Percentiles rank a stretch among this genome's conserved stretches.
Evolutionary conservation across 2,888 invertebrate species (phyloP).

Genomic region (Watsonalla binaria): DNA sequence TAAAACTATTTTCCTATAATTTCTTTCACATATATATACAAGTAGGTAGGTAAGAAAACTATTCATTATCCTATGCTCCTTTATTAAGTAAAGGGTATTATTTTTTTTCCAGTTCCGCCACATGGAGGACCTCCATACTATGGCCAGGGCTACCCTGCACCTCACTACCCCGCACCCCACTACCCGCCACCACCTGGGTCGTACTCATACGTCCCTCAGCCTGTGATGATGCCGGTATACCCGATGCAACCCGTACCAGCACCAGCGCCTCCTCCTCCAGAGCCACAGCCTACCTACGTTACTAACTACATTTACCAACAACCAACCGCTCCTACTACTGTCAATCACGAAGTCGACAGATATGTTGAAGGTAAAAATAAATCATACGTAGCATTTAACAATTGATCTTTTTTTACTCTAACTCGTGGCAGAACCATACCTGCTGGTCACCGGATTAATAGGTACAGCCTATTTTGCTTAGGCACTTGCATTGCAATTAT

Average conservation of each 20-base stretch:
- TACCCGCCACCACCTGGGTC: conserved; percentile 4
- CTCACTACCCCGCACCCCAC: conserved; percentile 3
- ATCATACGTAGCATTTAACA: no score
- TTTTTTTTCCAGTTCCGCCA: conserved; percentile 38
- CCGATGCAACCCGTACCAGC: conserved; percentile 33
- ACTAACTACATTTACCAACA: conserved; percentile 57
- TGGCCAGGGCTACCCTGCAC: conserved; percentile 10
- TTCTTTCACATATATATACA: no score
- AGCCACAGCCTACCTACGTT: conserved; percentile 42
- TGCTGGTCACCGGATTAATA: neutral
- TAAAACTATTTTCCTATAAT: no score
- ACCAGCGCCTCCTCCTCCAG: conserved; percentile 17
- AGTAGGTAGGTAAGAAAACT: no score
- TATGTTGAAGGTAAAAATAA: conserved; percentile 20
- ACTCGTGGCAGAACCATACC: neutral
- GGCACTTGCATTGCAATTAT: no score
- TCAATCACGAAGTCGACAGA: conserved; percentile 33
- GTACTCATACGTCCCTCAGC: conserved; percentile 3
- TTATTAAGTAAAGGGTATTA: neutral
- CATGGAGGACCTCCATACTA: conserved; percentile 35
- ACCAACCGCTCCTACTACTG: conserved; percentile 20
- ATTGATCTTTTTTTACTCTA: no score
- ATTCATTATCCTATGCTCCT: neutral
- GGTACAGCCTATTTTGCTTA: no score
- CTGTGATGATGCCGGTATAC: conserved; percentile 57